Evolutionary conservation across 1,140 invertebrate genomes (phyloP), one percentile per base, ranked within the genome.

Genomic region (Dryas iulia): DNA sequence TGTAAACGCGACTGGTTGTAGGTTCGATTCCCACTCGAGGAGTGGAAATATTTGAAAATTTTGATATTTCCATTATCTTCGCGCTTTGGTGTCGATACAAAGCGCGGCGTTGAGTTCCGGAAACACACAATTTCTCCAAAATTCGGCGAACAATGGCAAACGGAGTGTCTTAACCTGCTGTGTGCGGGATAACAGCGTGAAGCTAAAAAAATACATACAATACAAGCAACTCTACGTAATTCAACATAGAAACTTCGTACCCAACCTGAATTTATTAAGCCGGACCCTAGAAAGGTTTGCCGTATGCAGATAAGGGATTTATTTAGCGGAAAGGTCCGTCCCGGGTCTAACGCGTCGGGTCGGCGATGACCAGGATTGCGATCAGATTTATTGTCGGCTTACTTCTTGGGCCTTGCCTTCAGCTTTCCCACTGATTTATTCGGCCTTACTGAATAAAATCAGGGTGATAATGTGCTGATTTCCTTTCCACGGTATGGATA

Each of bases 291-390:
- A 87, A 91, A 91, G 89, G 89, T 91, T 90, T 88, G 89, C 87
- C 87, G 85, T 90, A 91, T 91, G 87, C 86, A 91, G 89, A 91
- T 91, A 91, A 91, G 89, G 86, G 87, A 91, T 91, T 91, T 91
- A 91, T 91, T 90, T 89, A 91, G 89, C 87, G 86, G 86, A 91
- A 91, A 90, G 87, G 87, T 91, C 87, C 87, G 84, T 85, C 86
- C 84, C 79, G 83, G 69, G 86, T 85, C 89, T 86, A 88, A 83
- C 82, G 86, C 81, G 82, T 85, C 77, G 86, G 88, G 84, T 83
- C 85, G 77, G 77, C 79, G 86, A 88, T 90, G 88, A 87, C 87
- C 88, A 90, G 84, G 83, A 86, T 88, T 86, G 83, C 83, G 82
- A 69, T 74, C 69, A 85, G 89, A 89, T 90, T 90, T 90, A 90